Percentiles rank a stretch among this genome's conserved stretches.
phyloP scores from a whole-genome alignment of 2,113 vertebrate genomes.

The Thunnus thynnus region DNA sequence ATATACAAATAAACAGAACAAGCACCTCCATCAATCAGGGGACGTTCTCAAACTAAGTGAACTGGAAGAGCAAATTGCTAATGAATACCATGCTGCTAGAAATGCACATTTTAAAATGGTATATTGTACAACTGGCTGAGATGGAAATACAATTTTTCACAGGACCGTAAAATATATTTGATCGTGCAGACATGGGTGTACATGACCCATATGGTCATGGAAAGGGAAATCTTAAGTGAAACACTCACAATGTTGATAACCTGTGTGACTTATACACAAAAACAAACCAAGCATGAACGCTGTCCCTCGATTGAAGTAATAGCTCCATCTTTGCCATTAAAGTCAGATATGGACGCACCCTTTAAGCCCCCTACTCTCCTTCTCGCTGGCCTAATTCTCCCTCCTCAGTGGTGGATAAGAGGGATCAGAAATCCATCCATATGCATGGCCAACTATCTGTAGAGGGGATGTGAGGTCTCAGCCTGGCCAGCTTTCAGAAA shows the following conservation, averaged over 20 bases:
- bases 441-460: constrained; percentile 80
- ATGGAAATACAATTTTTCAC: constrained; percentile 54
- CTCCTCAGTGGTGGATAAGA: constrained; percentile 79
- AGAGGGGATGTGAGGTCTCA: constrained; percentile 78
- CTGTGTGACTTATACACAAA: constrained; percentile 62
- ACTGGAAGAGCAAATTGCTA: constrained; percentile 80
- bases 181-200: constrained; percentile 23
- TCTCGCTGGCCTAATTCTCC: constrained; percentile 73
- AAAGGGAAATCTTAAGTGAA: constrained; percentile 48
- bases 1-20: constrained; percentile 87
- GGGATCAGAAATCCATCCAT: constrained; percentile 82
- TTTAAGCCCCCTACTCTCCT: constrained; percentile 63
- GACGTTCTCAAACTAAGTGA: constrained; percentile 71
- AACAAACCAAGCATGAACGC: constrained; percentile 67
- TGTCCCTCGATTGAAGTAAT: constrained; percentile 66
- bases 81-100: constrained; percentile 75
- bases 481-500: constrained; percentile 75
- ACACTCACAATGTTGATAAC: constrained; percentile 60
- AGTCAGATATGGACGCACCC: constrained; percentile 70
- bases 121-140: constrained; percentile 35
- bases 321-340: constrained; percentile 75
- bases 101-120: constrained; percentile 71
- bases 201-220: constrained; percentile 43
- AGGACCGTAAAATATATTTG: constrained; percentile 50
- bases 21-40: constrained; percentile 77